Percentiles rank a stretch among this genome's conserved stretches.
Evolutionary conservation across 92 coral and sea anemone species (phyloP).

Genomic region (Actinostola sp.): DNA sequence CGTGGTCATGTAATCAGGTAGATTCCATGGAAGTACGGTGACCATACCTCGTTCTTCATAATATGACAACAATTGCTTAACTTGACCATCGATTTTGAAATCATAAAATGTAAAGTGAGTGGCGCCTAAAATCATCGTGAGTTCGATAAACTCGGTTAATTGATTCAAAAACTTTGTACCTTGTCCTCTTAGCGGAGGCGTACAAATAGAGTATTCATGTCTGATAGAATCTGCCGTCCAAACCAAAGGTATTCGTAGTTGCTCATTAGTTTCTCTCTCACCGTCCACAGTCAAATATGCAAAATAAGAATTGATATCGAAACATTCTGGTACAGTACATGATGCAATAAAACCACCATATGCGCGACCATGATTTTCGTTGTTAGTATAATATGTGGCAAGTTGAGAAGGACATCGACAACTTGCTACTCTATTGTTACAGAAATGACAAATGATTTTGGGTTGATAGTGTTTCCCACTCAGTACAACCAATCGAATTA

Average conservation of each 20-base stretch:
- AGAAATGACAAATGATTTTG: slow-evolving; percentile 23
- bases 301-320: slow-evolving; percentile 30
- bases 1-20: slow-evolving; percentile 31
- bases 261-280: slow-evolving; percentile 5
- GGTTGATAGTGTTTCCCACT: slow-evolving; percentile 42
- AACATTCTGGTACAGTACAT: slow-evolving; percentile 38
- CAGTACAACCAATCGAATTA: slow-evolving; percentile 21
- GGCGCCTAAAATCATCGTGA: slow-evolving; percentile 53
- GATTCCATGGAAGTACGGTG: slow-evolving; percentile 47
- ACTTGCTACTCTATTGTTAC: not conserved
- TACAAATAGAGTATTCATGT: slow-evolving; percentile 49
- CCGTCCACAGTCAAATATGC: slow-evolving; percentile 28
- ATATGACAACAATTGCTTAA: slow-evolving; percentile 34
- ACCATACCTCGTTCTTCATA: slow-evolving; percentile 44
- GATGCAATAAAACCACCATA: slow-evolving; percentile 64
- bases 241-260: slow-evolving; percentile 43
- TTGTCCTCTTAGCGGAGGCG: slow-evolving; percentile 44
- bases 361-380: slow-evolving; percentile 42
- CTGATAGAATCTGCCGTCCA: not conserved
- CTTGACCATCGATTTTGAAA: slow-evolving; percentile 12
- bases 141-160: slow-evolving; percentile 64
- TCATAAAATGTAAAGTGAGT: slow-evolving; percentile 59
- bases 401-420: slow-evolving; percentile 16
- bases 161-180: slow-evolving; percentile 27
- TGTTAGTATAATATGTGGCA: slow-evolving; percentile 25